phyloP scores from a whole-genome alignment of 92 coral and sea anemone species.

The Porites rus region DNA sequence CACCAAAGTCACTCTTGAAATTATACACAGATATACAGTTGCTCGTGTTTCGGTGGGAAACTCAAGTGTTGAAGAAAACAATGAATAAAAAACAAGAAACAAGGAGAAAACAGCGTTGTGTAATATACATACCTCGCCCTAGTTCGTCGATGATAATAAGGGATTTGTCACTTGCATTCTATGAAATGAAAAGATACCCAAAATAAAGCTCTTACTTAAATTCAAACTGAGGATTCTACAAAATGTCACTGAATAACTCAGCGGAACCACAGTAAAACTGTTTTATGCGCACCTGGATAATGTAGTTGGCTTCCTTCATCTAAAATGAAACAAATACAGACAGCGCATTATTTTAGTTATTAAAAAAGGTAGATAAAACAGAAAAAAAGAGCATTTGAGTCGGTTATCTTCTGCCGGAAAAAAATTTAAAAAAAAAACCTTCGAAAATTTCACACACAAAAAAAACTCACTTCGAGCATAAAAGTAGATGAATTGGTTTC shows the following conservation, averaged over 20 bases:
- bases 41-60: too few species aligned
- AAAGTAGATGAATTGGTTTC: slow-evolving; percentile 99
- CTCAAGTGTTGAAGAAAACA: too few species aligned
- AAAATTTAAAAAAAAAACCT: too few species aligned
- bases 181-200: background rate
- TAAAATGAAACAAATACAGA: slow-evolving; percentile 26
- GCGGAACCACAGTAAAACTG: background rate
- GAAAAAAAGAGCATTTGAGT: too few species aligned
- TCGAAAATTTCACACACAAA: background rate
- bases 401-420: too few species aligned
- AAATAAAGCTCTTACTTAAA: too few species aligned
- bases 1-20: too few species aligned
- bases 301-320: slow-evolving; percentile 97
- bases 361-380: too few species aligned
- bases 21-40: too few species aligned
- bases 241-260: background rate
- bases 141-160: slow-evolving; percentile 93
- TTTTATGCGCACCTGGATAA: slow-evolving; percentile 79
- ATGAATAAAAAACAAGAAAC: background rate
- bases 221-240: background rate
- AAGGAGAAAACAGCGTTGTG: background rate
- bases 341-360: background rate
- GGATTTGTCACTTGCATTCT: slow-evolving; percentile 90
- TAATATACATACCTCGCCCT: slow-evolving; percentile 81
- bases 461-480: slow-evolving; percentile 80